Evolutionary conservation across 2,797 vertebrate genomes (phyloP).

Genomic region (Protosalanx chinensis): DNA sequence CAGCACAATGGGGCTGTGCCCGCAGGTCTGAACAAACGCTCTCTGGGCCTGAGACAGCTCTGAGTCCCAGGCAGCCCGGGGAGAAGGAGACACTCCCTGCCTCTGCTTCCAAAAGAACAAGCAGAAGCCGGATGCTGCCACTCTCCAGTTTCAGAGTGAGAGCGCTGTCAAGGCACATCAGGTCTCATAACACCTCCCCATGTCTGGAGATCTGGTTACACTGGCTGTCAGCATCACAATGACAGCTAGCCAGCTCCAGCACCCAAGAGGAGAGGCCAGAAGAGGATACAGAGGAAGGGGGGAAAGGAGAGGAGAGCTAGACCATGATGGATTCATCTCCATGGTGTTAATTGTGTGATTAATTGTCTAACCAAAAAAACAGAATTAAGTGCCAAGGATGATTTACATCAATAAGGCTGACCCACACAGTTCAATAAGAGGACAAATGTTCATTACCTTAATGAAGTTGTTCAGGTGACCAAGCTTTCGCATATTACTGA

Average conservation of each 20-base stretch:
- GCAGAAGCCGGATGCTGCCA: constrained; percentile 24
- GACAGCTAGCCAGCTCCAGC: constrained; percentile 28
- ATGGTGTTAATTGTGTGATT: too few species aligned
- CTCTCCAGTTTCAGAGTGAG: constrained; percentile 43
- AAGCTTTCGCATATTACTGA: constrained; percentile 98
- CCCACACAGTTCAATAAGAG: neutral
- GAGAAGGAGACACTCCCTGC: neutral
- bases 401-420: neutral
- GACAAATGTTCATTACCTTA: constrained; percentile 78
- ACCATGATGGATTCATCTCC: neutral
- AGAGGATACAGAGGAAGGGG: constrained; percentile 43
- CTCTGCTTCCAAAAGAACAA: constrained; percentile 23
- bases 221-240: constrained; percentile 55
- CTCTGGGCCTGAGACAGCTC: too few species aligned
- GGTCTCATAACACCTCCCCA: constrained; percentile 28
- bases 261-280: constrained; percentile 29
- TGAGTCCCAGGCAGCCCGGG: neutral
- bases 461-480: constrained; percentile 99
- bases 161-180: constrained; percentile 40
- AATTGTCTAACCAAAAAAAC: neutral
- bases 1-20: too few species aligned
- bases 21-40: too few species aligned
- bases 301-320: neutral
- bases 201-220: constrained; percentile 49
- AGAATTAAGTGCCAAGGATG: neutral